phyloP scores from a whole-genome alignment of 2,113 vertebrate species.

The Polyodon spathula region DNA sequence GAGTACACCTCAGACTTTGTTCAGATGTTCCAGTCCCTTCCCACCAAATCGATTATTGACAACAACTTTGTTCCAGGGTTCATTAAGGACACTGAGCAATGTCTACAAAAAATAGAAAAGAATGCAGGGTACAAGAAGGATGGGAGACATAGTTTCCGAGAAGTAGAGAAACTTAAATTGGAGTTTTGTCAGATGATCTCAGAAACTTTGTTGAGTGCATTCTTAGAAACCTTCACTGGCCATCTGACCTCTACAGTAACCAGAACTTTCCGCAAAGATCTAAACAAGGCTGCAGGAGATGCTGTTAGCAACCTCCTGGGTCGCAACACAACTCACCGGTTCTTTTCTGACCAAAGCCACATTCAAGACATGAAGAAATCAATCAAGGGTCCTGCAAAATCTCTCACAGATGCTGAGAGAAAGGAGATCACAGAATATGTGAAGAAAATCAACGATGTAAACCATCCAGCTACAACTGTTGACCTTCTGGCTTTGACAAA shows the following conservation, averaged over 20 bases:
- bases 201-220: constrained; percentile 5
- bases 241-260: not conserved
- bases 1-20: not conserved
- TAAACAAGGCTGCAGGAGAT: constrained; percentile 4
- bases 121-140: constrained; percentile 10
- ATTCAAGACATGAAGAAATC: constrained; percentile 14
- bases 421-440: constrained; percentile 1
- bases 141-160: constrained; percentile 13
- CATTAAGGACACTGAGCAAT: not conserved
- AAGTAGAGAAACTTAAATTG: constrained; percentile 12
- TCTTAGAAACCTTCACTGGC: constrained; percentile 7
- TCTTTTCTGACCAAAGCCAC: constrained; percentile 17
- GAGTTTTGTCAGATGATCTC: constrained; percentile 1
- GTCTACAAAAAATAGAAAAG: not conserved
- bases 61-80: constrained; percentile 9
- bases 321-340: constrained; percentile 10
- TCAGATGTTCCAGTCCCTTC: constrained; percentile 4
- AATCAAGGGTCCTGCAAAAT: not conserved
- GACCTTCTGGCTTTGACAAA: constrained; percentile 21
- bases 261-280: not conserved
- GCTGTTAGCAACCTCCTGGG: not conserved
- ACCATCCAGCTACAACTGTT: constrained; percentile 9
- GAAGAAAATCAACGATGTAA: constrained; percentile 1
- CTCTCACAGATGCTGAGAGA: constrained; percentile 3
- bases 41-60: not conserved